Evolutionary conservation across 2,113 vertebrate genomes (phyloP), one percentile per base, ranked within the genome.

Genomic region (Pangasianodon hypophthalmus): DNA sequence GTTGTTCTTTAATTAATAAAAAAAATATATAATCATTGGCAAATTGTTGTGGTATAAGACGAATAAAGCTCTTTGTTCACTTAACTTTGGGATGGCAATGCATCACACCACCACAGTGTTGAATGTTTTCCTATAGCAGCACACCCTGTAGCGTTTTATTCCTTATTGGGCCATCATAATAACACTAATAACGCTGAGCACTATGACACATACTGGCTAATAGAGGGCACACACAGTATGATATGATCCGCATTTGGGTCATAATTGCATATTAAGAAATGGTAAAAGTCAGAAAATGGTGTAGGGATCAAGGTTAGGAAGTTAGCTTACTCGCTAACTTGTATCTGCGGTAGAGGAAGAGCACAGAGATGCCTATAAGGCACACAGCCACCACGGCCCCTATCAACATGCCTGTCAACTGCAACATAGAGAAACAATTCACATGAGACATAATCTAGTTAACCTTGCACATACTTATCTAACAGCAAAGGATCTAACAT

Each of bases 391-490:
- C 95, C 13, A 95, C 95, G 4, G 96, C 97, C 77, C 98, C 98
- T 18, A 98, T 97, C 26, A 96, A 93, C 62, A 98, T 96, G 58
- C 98, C 98, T 0, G 96, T 96, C 88, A 99, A 92, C 98, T 99
- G 84, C 2, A 94, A 91, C 80, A 94, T 4, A 93, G 29, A 91
- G 44, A 87, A 50, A 48, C 3, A 56, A 83, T 14, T 29, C 56
- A 91, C 56, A 85, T 21, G 82, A 46, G 1, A 5, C 32, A 18
- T 18, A 75, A 75, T 52, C 73, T 32, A 48, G 50, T 71, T 60
- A 19, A 64, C 67, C 18, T 24, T 26, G 0, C 19, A n/a, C 18
- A 37, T 79, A 3, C 19, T 24, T 37, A 37, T 37, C 37, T 32
- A 32, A n/a, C 10, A 7, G 46, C 21, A 62, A 37, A 29, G 32